phyloP scores from a whole-genome alignment of 1,140 invertebrate genomes.

The Argopecten irradians region DNA sequence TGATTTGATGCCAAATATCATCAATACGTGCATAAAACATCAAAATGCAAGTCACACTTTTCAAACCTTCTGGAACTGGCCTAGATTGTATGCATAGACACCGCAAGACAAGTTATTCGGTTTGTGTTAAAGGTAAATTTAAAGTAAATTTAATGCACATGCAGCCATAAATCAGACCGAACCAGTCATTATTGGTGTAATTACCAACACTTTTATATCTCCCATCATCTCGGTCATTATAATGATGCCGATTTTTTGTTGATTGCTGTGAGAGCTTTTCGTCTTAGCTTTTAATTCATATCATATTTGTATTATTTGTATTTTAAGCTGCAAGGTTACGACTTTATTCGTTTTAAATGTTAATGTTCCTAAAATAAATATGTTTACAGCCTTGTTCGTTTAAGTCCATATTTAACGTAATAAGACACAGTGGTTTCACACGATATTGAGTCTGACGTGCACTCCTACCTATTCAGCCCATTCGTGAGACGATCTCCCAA shows the following conservation, averaged over 20 bases:
- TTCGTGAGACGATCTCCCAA: not conserved
- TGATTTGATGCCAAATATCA: not conserved
- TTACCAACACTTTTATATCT: not conserved
- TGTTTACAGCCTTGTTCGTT: not conserved
- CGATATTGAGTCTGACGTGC: not conserved
- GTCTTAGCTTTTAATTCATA: not conserved
- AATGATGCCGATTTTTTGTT: not conserved
- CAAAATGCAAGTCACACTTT: not conserved
- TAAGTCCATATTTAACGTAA: not conserved
- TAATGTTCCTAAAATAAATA: not conserved
- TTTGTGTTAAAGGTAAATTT: not conserved
- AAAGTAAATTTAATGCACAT: not conserved
- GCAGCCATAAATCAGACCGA: not conserved
- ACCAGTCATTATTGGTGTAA: not conserved
- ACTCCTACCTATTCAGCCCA: not conserved
- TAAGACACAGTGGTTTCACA: not conserved
- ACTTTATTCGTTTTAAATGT: not conserved
- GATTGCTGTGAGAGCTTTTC: not conserved
- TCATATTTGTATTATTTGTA: not conserved
- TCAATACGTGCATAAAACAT: not conserved
- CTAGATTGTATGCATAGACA: not conserved
- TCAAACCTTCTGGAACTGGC: not conserved
- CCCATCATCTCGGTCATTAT: not conserved
- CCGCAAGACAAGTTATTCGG: not conserved
- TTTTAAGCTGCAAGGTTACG: not conserved